Base-by-base conservation (phyloP, 1,140 invertebrate species). In the Tetramorium alpestre region DNA sequence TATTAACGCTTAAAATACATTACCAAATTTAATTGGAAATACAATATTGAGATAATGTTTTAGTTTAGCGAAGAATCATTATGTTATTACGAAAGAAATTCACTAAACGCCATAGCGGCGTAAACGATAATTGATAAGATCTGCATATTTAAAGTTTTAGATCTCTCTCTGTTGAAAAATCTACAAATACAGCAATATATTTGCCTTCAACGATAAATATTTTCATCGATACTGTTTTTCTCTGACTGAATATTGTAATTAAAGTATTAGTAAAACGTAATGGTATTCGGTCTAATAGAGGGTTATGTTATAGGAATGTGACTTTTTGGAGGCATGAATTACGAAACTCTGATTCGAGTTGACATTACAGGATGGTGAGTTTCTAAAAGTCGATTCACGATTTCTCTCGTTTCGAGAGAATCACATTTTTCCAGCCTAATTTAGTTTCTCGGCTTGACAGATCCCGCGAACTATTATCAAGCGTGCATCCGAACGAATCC, bases 341-440 rank as follows among this genome's bases (percentile, higher is more conserved):
- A 69, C 18, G 11, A 0, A 62, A 47, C 3, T 62, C 10, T 16
- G n/a, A 22, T 69, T 65, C 5, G 22, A 51, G 47, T 13, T 51
- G 62, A 54, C n/a, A 51, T 69, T 54, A n/a, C 62, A 13, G 38
- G 49, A 44, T 5, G 4, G n/a, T 69, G 22, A 70, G 3, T 44
- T 64, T 38, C 4, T 67, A 41, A 69, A 80, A 80, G 22, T 64
- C 33, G 8, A 80, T 54, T 69, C 47, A 22, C 62, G 60, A 78
- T 51, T 65, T 41, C 13, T 47, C 13, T 41, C 62, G 33, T 51
- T 47, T 0, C 25, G 38, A 65, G 47, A 69, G 47, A 69, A 54
- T 81, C 51, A 69, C n/a, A 54, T 38, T 56, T 62, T 81, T 81
- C 62, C 64, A 10, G 62, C 77, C 62, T 69, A 69, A 69, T 80